Conservation (phyloP, 2,113 vertebrate genomes). For the Synchiropus splendidus region DNA sequence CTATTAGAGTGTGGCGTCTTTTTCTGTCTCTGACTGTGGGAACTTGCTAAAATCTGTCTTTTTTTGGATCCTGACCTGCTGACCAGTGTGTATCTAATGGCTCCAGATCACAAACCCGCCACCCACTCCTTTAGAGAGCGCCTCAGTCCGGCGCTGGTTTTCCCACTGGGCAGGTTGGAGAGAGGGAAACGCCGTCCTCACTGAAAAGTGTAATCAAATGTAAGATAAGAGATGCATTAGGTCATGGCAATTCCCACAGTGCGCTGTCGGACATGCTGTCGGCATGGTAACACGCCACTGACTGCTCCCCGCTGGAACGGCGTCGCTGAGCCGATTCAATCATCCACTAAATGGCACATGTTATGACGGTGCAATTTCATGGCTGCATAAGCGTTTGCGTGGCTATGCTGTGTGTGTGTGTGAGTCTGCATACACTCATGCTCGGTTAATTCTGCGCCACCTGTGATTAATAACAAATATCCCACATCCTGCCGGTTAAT, state of each 20-base stretch:
- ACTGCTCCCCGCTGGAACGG: not conserved
- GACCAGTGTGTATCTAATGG: conserved; percentile 24
- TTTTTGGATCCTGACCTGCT: conserved; percentile 13
- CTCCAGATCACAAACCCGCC: conserved; percentile 25
- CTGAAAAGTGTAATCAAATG: conserved; percentile 57
- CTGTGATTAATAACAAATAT: conserved; percentile 66
- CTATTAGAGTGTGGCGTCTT: conserved; percentile 39
- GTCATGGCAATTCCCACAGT: conserved; percentile 60
- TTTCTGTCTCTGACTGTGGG: conserved; percentile 46
- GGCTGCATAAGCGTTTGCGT: not conserved
- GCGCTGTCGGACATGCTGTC: conserved; percentile 26
- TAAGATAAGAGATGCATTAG: conserved; percentile 55
- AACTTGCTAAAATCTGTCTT: conserved; percentile 42
- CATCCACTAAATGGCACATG: conserved; percentile 20
- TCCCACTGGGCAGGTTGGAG: conserved; percentile 18
- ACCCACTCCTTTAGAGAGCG: conserved; percentile 31
- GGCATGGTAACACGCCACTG: too few species aligned
- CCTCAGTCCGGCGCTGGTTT: conserved; percentile 20
- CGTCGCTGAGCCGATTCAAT: conserved; percentile 28
- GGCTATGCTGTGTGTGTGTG: conserved; percentile 2
- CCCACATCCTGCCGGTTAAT: conserved; percentile 62
- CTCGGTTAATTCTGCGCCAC: conserved; percentile 52
- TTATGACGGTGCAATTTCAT: conserved; percentile 28
- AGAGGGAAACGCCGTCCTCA: conserved; percentile 44
- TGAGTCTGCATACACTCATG: conserved; percentile 17